A percentile compares a stretch with the other conserved stretches of the same genome.
Conservation (phyloP, 2,113 vertebrate species). For the Fregata magnificens region DNA sequence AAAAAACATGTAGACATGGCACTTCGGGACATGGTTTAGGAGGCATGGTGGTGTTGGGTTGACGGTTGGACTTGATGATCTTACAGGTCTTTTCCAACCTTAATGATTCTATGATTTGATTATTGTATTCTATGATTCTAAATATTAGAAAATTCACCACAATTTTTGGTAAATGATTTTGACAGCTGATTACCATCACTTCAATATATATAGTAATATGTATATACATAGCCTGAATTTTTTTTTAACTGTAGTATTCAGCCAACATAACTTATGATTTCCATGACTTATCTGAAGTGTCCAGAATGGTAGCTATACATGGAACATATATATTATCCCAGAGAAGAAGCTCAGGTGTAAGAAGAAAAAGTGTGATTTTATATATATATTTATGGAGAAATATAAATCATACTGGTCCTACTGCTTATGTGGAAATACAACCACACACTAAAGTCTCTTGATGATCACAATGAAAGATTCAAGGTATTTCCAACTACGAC, state of each 20-base stretch:
- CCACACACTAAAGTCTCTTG: not conserved
- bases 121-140: too few species aligned
- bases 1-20: too few species aligned
- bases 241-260: not conserved
- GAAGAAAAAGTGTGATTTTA: not conserved
- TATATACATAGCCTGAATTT: not conserved
- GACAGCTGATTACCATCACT: not conserved
- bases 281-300: not conserved
- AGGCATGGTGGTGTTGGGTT: too few species aligned
- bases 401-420: not conserved
- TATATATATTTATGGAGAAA: not conserved
- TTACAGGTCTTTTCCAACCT: too few species aligned
- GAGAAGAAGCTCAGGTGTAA: not conserved
- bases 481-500: not conserved
- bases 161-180: constrained; percentile 1
- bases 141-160: not conserved
- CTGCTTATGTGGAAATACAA: not conserved
- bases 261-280: not conserved
- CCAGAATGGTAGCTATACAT: not conserved
- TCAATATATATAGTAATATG: not conserved
- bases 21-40: too few species aligned
- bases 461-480: not conserved
- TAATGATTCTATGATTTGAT: too few species aligned
- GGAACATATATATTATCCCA: not conserved
- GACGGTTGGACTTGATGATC: too few species aligned